phyloP scores from a whole-genome alignment of 2,113 vertebrate species.

The Tupaia tana region DNA sequence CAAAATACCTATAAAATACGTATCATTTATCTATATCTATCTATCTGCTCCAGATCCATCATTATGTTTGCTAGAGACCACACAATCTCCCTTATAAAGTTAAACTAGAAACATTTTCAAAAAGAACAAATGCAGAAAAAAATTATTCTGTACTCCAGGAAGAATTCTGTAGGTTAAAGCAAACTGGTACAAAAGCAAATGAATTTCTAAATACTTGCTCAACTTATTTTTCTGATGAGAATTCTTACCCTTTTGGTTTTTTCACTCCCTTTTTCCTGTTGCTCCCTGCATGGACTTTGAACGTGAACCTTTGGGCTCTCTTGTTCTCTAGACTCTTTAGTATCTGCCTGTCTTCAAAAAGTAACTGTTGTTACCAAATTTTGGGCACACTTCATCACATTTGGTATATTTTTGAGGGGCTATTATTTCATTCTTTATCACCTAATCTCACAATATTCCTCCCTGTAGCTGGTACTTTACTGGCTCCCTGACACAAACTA shows the following conservation, averaged over 20 bases:
- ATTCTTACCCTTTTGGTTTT: not conserved
- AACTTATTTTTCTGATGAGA: not conserved
- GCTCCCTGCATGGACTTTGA: not conserved
- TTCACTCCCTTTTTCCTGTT: not conserved
- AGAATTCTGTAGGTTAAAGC: conserved; percentile 26
- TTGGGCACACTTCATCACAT: not conserved
- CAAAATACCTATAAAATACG: no score
- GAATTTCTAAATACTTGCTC: not conserved
- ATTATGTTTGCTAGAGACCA: not conserved
- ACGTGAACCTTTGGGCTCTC: not conserved
- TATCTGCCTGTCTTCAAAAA: not conserved
- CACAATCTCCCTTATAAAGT: not conserved
- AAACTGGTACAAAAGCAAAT: not conserved
- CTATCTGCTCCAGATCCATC: not conserved
- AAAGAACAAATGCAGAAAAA: conserved; percentile 24
- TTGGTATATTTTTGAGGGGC: not conserved
- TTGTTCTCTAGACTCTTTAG: not conserved
- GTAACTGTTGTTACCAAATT: not conserved
- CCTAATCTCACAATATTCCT: not conserved
- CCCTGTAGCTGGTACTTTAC: not conserved
- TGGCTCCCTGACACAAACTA: not conserved
- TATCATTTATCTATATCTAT: no score
- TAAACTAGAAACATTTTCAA: not conserved
- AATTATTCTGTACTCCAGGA: not conserved
- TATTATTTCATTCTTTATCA: not conserved